Percentiles rank a stretch among this genome's conserved stretches.
Conservation (phyloP, 2,888 invertebrate genomes). For the Cosmia pyralina region DNA sequence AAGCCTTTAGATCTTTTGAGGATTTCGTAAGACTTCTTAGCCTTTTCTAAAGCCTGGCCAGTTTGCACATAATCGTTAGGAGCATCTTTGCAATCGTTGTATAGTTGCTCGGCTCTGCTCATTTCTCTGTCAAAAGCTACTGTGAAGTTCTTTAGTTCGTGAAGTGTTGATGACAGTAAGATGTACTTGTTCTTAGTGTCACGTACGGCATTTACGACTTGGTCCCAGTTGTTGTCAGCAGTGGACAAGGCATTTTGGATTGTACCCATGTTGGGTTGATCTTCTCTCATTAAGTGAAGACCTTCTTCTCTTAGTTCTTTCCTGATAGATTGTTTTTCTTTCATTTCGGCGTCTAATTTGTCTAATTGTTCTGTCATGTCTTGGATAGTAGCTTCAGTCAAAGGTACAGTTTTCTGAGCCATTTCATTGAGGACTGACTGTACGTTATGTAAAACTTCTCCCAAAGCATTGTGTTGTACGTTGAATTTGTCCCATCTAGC, state of each 20-base stretch:
- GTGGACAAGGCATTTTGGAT: slow-evolving; percentile 95
- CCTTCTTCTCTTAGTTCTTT: slow-evolving; percentile 95
- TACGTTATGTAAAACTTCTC: slow-evolving; percentile 91
- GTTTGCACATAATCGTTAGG: slow-evolving; percentile 94
- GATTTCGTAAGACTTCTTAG: slow-evolving; percentile 93
- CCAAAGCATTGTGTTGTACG: slow-evolving; percentile 92
- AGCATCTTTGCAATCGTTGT: slow-evolving; percentile 91
- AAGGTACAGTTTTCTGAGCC: slow-evolving; percentile 86
- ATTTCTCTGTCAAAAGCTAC: slow-evolving; percentile 93
- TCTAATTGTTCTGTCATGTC: slow-evolving; percentile 88
- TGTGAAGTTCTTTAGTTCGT: slow-evolving; percentile 93
- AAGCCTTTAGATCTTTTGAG: slow-evolving; percentile 93
- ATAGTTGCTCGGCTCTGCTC: slow-evolving; percentile 92
- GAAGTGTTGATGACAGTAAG: slow-evolving; percentile 93
- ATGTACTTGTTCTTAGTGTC: slow-evolving; percentile 94
- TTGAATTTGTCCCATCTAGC: slow-evolving; percentile 95
- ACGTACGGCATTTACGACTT: slow-evolving; percentile 93
- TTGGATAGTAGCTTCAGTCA: slow-evolving; percentile 86
- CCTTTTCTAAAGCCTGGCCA: slow-evolving; percentile 92
- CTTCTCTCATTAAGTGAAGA: slow-evolving; percentile 94
- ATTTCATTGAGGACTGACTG: slow-evolving; percentile 90
- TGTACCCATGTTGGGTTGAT: slow-evolving; percentile 94
- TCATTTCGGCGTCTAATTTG: slow-evolving; percentile 89
- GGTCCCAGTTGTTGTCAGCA: slow-evolving; percentile 95
- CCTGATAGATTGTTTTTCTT: slow-evolving; percentile 91